These are phyloP conservation scores for Sebastes elongatus DNA, from an alignment of 2,797 vertebrate genomes.

Conservation along the genomic window DNA sequence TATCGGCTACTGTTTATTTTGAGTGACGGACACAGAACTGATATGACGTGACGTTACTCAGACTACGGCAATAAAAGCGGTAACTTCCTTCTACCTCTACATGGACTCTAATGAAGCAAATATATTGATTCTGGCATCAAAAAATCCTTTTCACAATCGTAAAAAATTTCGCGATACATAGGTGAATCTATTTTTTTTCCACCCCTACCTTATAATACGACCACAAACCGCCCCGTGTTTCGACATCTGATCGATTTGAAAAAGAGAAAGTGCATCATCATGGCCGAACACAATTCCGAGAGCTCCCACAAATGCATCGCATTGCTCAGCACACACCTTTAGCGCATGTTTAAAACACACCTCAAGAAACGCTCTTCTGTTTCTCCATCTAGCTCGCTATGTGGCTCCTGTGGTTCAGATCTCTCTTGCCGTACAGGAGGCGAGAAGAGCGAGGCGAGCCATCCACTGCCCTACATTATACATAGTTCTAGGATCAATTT, in stretches of 20 bases:
- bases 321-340: conserved; percentile 19
- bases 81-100: no score
- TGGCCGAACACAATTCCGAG: background rate
- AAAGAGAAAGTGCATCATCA: conserved; percentile 28
- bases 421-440: conserved; percentile 52
- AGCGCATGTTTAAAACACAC: conserved; percentile 57
- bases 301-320: background rate
- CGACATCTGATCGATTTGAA: conserved; percentile 46
- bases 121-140: no score
- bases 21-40: no score
- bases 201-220: conserved; percentile 67
- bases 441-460: conserved; percentile 50
- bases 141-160: no score
- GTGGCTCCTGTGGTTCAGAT: conserved; percentile 34
- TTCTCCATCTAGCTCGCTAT: conserved; percentile 41
- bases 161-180: no score
- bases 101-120: no score
- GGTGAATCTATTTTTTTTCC: no score
- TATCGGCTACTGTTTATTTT: no score
- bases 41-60: no score
- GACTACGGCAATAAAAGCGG: no score
- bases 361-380: conserved; percentile 34
- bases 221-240: conserved; percentile 22
- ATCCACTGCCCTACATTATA: conserved; percentile 80
- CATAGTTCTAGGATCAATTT: conserved; percentile 82